Percentiles rank a stretch among this genome's conserved stretches.
These are phyloP conservation scores for Hydrochoerus hydrochaeris DNA, from an alignment of 2,113 vertebrate genomes.

Conservation along the genomic window DNA sequence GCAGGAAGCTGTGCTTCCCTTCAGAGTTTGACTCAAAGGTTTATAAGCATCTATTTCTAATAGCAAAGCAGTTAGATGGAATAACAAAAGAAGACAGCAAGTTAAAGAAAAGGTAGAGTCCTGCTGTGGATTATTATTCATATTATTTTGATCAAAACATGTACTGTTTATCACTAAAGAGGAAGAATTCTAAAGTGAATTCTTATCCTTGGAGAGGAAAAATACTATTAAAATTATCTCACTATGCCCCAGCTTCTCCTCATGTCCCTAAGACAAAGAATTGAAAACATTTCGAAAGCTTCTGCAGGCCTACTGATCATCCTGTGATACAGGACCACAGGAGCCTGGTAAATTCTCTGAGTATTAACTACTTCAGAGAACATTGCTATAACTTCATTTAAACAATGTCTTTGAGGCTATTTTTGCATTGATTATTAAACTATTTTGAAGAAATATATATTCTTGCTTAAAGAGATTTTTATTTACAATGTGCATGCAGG, in stretches of 20 bases:
- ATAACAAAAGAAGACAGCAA: background rate
- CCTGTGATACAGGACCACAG: background rate
- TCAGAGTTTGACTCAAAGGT: background rate
- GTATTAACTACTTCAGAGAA: background rate
- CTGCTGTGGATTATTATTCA: constrained; percentile 42
- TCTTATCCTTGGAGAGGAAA: background rate
- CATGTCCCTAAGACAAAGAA: constrained; percentile 32
- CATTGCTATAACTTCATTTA: background rate
- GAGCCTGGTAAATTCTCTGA: background rate
- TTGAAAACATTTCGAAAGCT: constrained; percentile 61
- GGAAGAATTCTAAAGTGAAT: constrained; percentile 58
- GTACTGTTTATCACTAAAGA: constrained; percentile 30
- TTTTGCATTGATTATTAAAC: constrained; percentile 24
- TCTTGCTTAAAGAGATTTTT: background rate
- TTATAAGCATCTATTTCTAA: background rate
- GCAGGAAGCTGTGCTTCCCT: background rate
- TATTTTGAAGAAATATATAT: background rate
- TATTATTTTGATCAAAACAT: constrained; percentile 56
- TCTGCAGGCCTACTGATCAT: background rate
- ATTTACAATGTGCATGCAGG: background rate
- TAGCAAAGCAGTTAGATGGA: background rate
- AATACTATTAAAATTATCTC: constrained; percentile 50
- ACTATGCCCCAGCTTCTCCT: background rate
- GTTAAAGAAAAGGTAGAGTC: background rate
- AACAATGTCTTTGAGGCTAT: background rate